A percentile compares a stretch with the other conserved stretches of the same genome.
phyloP scores from a whole-genome alignment of 2,113 vertebrate genomes.

The Xyrauchen texanus region DNA sequence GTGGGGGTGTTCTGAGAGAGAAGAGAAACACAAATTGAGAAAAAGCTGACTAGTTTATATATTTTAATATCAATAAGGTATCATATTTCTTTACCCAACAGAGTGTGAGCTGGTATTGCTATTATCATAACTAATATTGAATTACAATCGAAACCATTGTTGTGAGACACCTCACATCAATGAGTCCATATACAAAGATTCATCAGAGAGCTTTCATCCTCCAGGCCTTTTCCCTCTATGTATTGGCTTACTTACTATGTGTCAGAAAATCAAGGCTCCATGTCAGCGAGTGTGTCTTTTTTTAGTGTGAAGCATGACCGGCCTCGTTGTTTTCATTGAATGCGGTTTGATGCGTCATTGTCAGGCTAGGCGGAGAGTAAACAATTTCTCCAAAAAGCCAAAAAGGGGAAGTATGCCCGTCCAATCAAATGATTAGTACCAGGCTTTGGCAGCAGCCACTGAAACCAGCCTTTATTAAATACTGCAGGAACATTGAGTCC shows the following conservation, averaged over 20 bases:
- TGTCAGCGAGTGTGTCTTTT: conserved; percentile 57
- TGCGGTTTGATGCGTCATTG: conserved; percentile 59
- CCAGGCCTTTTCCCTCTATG: background rate
- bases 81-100: no score
- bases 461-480: conserved; percentile 64
- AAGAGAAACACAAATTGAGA: no score
- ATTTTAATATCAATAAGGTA: no score
- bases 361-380: conserved; percentile 60
- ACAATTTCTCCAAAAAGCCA: conserved; percentile 64
- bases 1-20: background rate
- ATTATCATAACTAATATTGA: background rate
- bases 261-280: conserved; percentile 46
- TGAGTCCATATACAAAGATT: no score
- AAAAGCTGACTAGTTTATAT: no score
- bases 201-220: no score
- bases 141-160: no score
- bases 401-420: conserved; percentile 58
- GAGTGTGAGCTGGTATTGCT: no score
- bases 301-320: conserved; percentile 52
- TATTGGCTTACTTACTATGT: conserved; percentile 11
- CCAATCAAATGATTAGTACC: conserved; percentile 68
- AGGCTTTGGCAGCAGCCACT: conserved; percentile 51
- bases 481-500: conserved; percentile 37
- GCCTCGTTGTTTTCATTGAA: conserved; percentile 62
- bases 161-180: background rate